Percentiles rank a stretch among this genome's conserved stretches.
phyloP scores from a whole-genome alignment of 2,113 vertebrate genomes.

The Lynx canadensis region DNA sequence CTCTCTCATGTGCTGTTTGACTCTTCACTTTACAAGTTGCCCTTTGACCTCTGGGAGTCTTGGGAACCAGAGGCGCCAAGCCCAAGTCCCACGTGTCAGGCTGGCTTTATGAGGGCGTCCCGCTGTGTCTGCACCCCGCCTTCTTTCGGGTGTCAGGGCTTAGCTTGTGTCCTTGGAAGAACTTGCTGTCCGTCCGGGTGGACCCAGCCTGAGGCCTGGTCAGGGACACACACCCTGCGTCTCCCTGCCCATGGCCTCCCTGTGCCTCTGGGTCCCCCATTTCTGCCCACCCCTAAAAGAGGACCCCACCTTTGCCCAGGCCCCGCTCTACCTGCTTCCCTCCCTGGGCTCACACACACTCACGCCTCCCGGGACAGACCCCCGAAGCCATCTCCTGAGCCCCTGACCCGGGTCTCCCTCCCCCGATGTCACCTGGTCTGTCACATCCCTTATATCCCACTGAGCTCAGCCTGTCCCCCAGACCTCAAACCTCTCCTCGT shows the following conservation, averaged over 20 bases:
- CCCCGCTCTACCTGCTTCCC: slow-evolving; percentile 20
- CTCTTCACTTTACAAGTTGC: neutral
- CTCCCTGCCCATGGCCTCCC: neutral
- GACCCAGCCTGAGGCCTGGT: neutral
- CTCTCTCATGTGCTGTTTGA: neutral
- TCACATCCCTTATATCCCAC: neutral
- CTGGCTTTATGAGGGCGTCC: neutral
- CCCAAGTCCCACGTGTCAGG: neutral
- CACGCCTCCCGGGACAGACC: neutral
- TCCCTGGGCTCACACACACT: neutral
- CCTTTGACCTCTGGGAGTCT: neutral
- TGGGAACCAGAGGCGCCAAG: slow-evolving; percentile 49
- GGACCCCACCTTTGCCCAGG: slow-evolving; percentile 73
- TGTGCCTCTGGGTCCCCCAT: slow-evolving; percentile 78
- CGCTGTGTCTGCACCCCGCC: accelerated
- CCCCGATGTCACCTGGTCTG: neutral
- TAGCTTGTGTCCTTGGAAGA: neutral
- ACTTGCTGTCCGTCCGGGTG: neutral
- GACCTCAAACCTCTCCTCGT: neutral
- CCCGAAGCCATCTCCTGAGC: neutral
- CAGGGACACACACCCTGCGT: neutral
- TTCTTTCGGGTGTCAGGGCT: neutral
- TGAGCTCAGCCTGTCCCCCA: no score
- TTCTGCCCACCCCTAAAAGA: slow-evolving; percentile 68
- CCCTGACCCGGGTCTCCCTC: neutral